Percentiles rank a stretch among this genome's conserved stretches.
phyloP scores from a whole-genome alignment of 2,797 vertebrate species.

The Gallinago solitaria region DNA sequence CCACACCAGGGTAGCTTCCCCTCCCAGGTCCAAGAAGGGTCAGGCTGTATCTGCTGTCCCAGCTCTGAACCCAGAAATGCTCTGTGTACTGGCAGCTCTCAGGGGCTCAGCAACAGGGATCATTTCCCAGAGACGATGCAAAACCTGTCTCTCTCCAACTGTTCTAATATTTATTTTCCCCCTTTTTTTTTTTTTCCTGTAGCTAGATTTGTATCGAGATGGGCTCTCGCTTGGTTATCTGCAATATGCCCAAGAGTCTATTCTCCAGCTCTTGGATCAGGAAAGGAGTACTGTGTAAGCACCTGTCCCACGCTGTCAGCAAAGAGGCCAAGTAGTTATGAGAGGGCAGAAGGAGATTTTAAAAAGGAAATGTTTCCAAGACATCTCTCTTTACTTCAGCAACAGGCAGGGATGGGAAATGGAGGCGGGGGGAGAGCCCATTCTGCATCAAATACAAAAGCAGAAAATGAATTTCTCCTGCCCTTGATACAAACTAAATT shows the following conservation, averaged over 20 bases:
- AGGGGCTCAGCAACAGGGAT: background rate
- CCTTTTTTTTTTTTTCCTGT: background rate
- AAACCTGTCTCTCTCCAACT: background rate
- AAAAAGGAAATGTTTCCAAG: background rate
- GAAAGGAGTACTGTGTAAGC: slow-evolving; percentile 15
- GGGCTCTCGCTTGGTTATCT: background rate
- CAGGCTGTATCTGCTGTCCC: background rate
- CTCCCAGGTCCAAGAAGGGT: background rate
- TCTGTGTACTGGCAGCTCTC: background rate
- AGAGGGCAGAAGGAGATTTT: background rate
- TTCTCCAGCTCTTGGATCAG: background rate
- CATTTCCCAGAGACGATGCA: background rate
- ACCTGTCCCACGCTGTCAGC: background rate
- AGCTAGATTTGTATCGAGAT: background rate
- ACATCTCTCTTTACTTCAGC: background rate
- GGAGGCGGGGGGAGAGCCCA: background rate
- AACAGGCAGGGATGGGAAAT: background rate
- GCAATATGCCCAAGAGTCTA: background rate
- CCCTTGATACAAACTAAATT: slow-evolving; percentile 56
- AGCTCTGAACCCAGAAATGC: background rate
- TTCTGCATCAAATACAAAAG: slow-evolving; percentile 2
- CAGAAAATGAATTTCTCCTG: slow-evolving; percentile 43
- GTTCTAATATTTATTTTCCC: background rate
- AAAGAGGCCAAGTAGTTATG: background rate
- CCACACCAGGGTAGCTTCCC: background rate